Base-by-base conservation (phyloP, 2,113 vertebrate species). In the Mustela lutreola region DNA sequence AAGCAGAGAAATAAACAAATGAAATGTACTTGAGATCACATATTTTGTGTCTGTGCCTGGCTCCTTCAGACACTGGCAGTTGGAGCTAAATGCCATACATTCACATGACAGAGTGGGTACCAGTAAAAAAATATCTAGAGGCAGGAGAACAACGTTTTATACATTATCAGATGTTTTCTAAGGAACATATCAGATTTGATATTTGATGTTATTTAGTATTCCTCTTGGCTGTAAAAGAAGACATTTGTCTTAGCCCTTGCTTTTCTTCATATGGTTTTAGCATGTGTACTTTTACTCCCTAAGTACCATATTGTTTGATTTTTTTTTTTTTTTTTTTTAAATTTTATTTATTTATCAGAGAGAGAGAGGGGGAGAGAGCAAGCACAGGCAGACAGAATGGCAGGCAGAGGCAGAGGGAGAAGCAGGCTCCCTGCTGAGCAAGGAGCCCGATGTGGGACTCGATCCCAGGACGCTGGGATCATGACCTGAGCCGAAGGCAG, bases 191-290 rank as follows among this genome's bases (percentile, higher is more conserved):
- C 22, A 86, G n/a, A 7, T 50, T 62, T 39, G 11, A 28, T 76
- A 31, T 96, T 89, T 85, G 82, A 58, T 63, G 78, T 91, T 84
- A 80, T 60, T 95, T 93, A 65, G 63, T 28, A 60, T 95, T 9
- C 21, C 24, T 70, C 6, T 70, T 89, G 14, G 16, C 36, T 89
- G 4, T 76, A 31, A 33, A 78, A 81, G 39, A 21, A 81, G n/a
- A 21, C 18, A 73, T 76, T 81, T 79, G 26, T 75, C 56, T 96
- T 89, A 78, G 70, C 75, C 7, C 26, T 97, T 91, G 31, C 56
- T 89, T 94, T 84, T 96, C 76, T 96, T 92, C 39, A 6, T 71
- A 15, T 91, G 39, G 24, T 67, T 89, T 96, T 76, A n/a, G 81
- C 45, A 67, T 5, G 22, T 60, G 36, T 12, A 4, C 75, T 95